Evolutionary conservation across 2,113 vertebrate species (phyloP), one percentile per base, ranked within the genome.

Genomic region (Pterocles orientalis): DNA sequence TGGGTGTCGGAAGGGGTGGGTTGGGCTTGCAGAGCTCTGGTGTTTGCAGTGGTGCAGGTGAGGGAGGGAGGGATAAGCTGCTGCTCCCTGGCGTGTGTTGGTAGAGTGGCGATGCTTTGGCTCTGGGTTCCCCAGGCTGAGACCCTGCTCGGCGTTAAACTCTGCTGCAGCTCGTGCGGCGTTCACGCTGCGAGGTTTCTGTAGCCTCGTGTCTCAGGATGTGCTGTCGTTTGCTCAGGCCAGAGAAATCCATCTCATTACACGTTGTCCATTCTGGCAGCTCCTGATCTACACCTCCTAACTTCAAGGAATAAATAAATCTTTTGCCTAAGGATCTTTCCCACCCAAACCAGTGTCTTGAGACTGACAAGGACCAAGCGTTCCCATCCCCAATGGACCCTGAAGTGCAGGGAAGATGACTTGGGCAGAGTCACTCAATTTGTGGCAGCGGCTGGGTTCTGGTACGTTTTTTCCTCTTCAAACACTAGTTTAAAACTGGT

Each of bases 401-500:
- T 85, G n/a, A 86, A 39, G 18, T 1, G 3, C 4, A 9, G 29
- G 43, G 43, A 90, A n/a, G n/a, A 50, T 25, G 71, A 62, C 15
- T 24, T 53, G 31, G 60, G 66, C 69, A 78, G 53, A 87, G 62
- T 26, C 62, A 61, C 50, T 57, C 16, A 71, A 45, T 48, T 3
- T 12, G 36, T 41, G 72, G 41, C 78, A 89, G 26, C 41, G 23
- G 6, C 17, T 23, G 5, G 53, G 58, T 60, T 77, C 10, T 12
- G n/a, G 28, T 36, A 7, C 1, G 0, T 45, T 80, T 75, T 60
- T 41, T 4, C 9, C 34, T n/a, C n/a, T n/a, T n/a, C n/a, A n/a
- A n/a, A n/a, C n/a, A n/a, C n/a, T n/a, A n/a, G n/a, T n/a, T n/a
- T n/a, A n/a, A n/a, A n/a, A n/a, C 3, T 26, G 43, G 34, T 29